Conservation (phyloP, 2,797 vertebrate species). For the Micrastur ruficollis region DNA sequence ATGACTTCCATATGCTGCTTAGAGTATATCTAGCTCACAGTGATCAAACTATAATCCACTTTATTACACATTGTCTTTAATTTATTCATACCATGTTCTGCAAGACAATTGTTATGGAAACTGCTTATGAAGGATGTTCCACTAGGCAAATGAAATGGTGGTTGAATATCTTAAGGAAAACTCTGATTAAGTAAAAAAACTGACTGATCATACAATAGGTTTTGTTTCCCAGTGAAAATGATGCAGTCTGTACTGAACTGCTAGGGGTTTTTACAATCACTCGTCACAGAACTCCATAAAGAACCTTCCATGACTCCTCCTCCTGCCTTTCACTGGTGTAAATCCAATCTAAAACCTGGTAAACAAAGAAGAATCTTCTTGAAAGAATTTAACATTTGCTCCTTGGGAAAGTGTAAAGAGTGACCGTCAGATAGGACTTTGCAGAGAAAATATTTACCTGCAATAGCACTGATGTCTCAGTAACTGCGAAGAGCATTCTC, state of each 20-base stretch:
- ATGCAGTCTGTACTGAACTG: background rate
- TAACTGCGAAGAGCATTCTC: conserved; percentile 47
- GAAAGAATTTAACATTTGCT: conserved; percentile 2
- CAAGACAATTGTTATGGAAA: background rate
- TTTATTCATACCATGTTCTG: background rate
- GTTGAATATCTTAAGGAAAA: background rate
- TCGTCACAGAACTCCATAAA: background rate
- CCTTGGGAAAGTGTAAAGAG: conserved; percentile 31
- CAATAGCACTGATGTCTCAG: conserved; percentile 1
- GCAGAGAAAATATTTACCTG: conserved; percentile 62
- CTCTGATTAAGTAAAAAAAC: background rate
- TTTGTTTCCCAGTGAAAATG: background rate
- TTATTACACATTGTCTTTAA: background rate
- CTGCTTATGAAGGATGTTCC: background rate
- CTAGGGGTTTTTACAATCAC: background rate
- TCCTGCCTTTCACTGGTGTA: background rate
- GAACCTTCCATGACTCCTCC: background rate
- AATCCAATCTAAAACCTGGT: background rate
- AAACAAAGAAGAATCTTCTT: background rate
- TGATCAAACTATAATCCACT: background rate
- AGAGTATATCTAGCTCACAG: background rate
- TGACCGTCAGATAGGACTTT: conserved; percentile 20
- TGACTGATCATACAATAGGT: background rate
- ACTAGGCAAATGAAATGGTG: background rate
- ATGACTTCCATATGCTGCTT: background rate